A percentile compares a stretch with the other conserved stretches of the same genome.
These are phyloP conservation scores for Danio tinwini DNA, from an alignment of 2,797 vertebrate species.

Conservation along the genomic window DNA sequence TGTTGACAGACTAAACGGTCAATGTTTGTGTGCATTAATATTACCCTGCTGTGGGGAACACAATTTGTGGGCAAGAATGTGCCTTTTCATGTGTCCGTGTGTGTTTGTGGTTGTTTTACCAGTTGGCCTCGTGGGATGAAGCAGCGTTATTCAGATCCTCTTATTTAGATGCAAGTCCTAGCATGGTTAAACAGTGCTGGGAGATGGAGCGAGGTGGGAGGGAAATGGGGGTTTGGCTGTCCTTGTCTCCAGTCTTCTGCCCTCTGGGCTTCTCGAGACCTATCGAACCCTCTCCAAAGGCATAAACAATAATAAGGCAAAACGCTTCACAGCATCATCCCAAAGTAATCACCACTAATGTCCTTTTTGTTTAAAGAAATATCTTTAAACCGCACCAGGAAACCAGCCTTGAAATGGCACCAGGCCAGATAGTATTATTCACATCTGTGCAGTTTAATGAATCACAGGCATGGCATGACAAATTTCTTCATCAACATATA, in stretches of 20 bases:
- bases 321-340: neutral
- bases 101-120: constrained; percentile 22
- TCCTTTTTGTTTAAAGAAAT: neutral
- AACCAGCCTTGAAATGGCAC: neutral
- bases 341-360: neutral
- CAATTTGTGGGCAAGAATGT: constrained; percentile 31
- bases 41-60: constrained; percentile 7
- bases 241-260: constrained; percentile 42
- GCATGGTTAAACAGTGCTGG: constrained; percentile 71
- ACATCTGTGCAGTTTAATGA: constrained; percentile 10
- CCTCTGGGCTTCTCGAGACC: constrained; percentile 36
- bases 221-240: constrained; percentile 25
- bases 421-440: constrained; percentile 1
- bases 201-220: constrained; percentile 35
- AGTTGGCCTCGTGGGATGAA: constrained; percentile 72
- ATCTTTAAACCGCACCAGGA: neutral
- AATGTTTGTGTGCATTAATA: neutral
- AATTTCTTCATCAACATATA: constrained; percentile 38
- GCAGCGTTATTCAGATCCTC: constrained; percentile 79
- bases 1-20: neutral
- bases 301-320: constrained; percentile 17
- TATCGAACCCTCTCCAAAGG: constrained; percentile 20
- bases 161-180: constrained; percentile 82
- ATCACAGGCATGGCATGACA: constrained; percentile 9
- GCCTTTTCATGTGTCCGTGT: constrained; percentile 33